phyloP scores from a whole-genome alignment of 2,113 vertebrate genomes.

The Tonatia bakeri region DNA sequence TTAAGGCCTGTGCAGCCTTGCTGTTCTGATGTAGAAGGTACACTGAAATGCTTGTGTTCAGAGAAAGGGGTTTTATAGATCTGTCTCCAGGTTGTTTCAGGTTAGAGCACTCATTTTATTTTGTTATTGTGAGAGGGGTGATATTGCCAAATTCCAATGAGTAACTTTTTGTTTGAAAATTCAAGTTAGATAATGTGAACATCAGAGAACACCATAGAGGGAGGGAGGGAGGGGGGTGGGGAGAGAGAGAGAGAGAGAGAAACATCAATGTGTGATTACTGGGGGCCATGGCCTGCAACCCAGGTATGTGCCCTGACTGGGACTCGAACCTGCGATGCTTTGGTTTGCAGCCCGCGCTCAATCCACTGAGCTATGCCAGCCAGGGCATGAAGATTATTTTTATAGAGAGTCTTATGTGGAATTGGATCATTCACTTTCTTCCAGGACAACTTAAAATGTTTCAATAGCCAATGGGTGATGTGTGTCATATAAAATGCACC shows the following conservation, averaged over 20 bases:
- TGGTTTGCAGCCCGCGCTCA: no score
- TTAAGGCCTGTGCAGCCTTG: constrained; percentile 61
- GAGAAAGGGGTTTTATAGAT: constrained; percentile 31
- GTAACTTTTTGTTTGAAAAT: constrained; percentile 41
- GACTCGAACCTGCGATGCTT: no score
- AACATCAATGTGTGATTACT: no score
- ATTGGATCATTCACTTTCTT: not conserved
- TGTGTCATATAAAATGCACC: not conserved
- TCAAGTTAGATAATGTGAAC: constrained; percentile 16
- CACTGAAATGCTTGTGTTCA: not conserved
- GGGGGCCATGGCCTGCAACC: no score
- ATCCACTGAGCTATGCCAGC: no score
- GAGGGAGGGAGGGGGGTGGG: no score
- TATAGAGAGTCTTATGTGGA: not conserved
- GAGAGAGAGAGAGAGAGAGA: no score
- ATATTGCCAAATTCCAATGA: constrained; percentile 57
- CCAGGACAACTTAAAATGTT: constrained; percentile 19
- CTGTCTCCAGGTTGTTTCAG: constrained; percentile 47
- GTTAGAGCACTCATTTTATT: constrained; percentile 59
- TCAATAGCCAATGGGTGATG: not conserved
- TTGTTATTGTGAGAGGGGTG: constrained; percentile 39
- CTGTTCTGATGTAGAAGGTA: constrained; percentile 58
- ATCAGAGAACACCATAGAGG: not conserved
- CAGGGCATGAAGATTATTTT: constrained; percentile 8
- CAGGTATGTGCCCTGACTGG: no score